Evolutionary conservation across 2,888 invertebrate species (phyloP).

Genomic region (Taphrorychus bicolor): DNA sequence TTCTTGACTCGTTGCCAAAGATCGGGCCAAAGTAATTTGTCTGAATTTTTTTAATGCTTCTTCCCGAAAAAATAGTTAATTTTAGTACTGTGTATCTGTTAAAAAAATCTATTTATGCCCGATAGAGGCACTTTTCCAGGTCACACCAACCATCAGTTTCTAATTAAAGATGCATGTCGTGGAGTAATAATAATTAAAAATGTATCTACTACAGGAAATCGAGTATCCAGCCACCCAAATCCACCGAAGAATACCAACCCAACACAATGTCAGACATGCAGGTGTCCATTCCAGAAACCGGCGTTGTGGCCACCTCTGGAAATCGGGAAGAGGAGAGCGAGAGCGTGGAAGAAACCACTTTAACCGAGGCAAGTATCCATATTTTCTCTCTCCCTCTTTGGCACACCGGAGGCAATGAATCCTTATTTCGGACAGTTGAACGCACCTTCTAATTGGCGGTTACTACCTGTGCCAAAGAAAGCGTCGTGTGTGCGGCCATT

Average conservation of each 20-base stretch:
- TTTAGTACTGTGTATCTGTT: constrained; percentile 27
- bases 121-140: not conserved
- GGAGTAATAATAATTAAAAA: too few species aligned
- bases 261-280: constrained; percentile 50
- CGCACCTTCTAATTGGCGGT: constrained; percentile 52
- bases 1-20: constrained; percentile 27
- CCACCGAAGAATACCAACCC: not conserved
- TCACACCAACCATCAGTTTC: too few species aligned
- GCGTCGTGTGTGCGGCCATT: constrained; percentile 48
- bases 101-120: not conserved
- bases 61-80: constrained; percentile 32
- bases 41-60: constrained; percentile 23
- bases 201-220: not conserved
- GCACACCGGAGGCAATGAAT: constrained; percentile 26
- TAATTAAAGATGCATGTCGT: too few species aligned
- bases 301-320: constrained; percentile 42
- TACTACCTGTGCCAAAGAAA: constrained; percentile 50
- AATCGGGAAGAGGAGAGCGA: constrained; percentile 54
- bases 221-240: not conserved
- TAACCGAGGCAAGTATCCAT: constrained; percentile 52
- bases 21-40: constrained; percentile 23
- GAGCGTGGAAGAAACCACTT: constrained; percentile 54
- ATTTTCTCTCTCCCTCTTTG: too few species aligned
- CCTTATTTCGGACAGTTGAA: constrained; percentile 47
- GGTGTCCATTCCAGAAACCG: constrained; percentile 46